Evolutionary conservation across 2,113 vertebrate genomes (phyloP).

Genomic region (Origma solitaria): DNA sequence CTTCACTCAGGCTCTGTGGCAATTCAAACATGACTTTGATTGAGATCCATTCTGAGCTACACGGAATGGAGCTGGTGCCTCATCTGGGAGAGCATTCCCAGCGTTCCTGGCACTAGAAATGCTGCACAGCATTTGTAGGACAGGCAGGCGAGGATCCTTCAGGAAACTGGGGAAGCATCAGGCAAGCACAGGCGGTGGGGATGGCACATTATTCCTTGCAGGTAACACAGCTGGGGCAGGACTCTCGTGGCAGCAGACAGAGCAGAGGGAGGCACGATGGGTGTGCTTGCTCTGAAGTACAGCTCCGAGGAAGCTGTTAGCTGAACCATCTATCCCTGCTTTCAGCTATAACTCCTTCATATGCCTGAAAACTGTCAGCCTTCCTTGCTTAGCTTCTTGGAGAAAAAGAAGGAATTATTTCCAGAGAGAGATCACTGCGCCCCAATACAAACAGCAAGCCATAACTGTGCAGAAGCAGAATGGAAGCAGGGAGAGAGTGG

Average conservation of each 20-base stretch:
- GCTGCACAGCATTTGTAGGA: background rate
- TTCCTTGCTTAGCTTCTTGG: background rate
- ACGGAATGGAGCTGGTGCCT: background rate
- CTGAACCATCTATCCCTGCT: background rate
- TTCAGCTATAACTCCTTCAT: background rate
- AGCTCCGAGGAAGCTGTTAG: background rate
- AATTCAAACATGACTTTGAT: background rate
- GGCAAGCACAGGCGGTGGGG: background rate
- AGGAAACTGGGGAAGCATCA: background rate
- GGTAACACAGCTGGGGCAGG: background rate
- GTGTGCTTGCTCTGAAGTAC: background rate
- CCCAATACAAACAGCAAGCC: background rate
- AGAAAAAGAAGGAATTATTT: background rate
- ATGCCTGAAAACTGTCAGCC: accelerated
- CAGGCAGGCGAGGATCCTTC: background rate
- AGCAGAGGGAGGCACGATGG: background rate
- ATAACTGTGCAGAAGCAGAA: background rate
- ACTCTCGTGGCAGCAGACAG: background rate
- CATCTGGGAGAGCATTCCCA: background rate
- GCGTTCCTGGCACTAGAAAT: accelerated
- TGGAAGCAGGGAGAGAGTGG: background rate
- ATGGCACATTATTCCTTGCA: background rate
- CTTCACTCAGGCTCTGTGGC: background rate
- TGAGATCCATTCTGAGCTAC: background rate
- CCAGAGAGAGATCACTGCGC: background rate